Conservation (phyloP, 2,888 invertebrate species). For the Tachystola acroxantha region DNA sequence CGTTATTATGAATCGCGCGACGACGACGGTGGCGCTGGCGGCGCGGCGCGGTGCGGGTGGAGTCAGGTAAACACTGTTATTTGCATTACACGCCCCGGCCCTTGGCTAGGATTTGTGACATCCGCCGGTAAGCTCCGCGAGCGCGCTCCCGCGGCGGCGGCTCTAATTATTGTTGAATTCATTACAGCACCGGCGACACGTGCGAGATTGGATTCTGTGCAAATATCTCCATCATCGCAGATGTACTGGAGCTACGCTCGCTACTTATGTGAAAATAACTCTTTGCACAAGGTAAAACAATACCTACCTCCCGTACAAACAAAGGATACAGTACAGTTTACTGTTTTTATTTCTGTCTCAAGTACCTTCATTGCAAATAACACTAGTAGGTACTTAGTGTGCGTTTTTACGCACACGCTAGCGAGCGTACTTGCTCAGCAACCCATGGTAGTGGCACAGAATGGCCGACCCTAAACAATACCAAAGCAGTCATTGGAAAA, state of each 20-base stretch:
- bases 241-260: slow-evolving; percentile 1
- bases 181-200: slow-evolving; percentile 37
- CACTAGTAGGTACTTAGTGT: no score
- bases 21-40: slow-evolving; percentile 23
- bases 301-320: no score
- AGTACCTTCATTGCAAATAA: no score
- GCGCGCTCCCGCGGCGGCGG: slow-evolving; percentile 36
- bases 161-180: slow-evolving; percentile 55
- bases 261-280: not conserved
- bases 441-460: no score
- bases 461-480: no score
- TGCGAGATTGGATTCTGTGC: slow-evolving; percentile 42
- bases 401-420: no score
- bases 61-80: slow-evolving; percentile 62
- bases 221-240: slow-evolving; percentile 30
- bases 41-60: slow-evolving; percentile 25
- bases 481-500: no score
- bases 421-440: no score
- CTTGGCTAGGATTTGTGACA: slow-evolving; percentile 66
- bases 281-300: no score
- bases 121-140: slow-evolving; percentile 54
- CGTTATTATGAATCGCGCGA: slow-evolving; percentile 60
- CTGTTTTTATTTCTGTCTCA: no score
- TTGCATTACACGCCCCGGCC: slow-evolving; percentile 58
- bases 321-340: no score